Base-by-base conservation (phyloP, 2,888 invertebrate genomes). In the Nomada fucata region DNA sequence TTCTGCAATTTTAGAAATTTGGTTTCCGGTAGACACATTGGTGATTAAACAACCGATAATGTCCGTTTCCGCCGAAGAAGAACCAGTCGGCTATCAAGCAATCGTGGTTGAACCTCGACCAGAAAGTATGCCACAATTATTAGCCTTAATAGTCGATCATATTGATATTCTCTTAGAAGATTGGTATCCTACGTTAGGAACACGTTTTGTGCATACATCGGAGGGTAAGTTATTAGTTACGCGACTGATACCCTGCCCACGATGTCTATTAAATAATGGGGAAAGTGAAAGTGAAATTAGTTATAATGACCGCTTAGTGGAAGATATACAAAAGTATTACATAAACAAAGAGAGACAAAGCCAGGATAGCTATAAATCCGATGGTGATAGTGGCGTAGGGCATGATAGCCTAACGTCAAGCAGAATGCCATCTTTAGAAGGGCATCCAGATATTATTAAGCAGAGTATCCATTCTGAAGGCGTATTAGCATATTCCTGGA, bases 171-270 rank as follows among this genome's bases (percentile, higher is more conserved):
- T 99, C 67, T 94, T 99, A 0, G 99, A 99, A 93, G 99, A 99
- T 94, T 99, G 99, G 99, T 99, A 98, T 93, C 99, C 99, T 0
- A 98, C 98, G 0, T 94, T 99, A 74, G 99, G 99, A 26, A 99
- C 99, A 0, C 96, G 99, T 57, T 99, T 99, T 94, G 98, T 99
- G 2, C 99, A 99, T 93, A 99, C 99, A 0, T 98, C 98, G 0
- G 98, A 99, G 90, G 99, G 99, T 0, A 96, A 98, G 89, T 97
- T 99, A 93, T 95, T 99, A 55, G 98, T 99, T 70, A 99, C 99
- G 0, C 95, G 99, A 13, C 94, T 99, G 74, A 97, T 99, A 83
- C 97, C 99, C 0, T 99, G 99, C 92, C 97, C 98, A 0, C 96
- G 96, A 42, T 99, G 99, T 92, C 94, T 99, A 65, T 79, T 93